Conservation (phyloP, 2,113 vertebrate genomes). For the human (Homo sapiens) region GRCh38 chr6:102426001-102426500, state of each 20-base stretch:
- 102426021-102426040: not conserved
- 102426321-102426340: not conserved
- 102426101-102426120: not conserved
- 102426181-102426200: slow-evolving; percentile 45
- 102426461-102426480: no score
- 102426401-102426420: no score
- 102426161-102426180: not conserved
- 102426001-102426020: not conserved
- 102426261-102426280: not conserved
- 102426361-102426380: no score
- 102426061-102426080: not conserved
- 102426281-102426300: not conserved
- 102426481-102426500: no score
- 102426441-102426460: no score
- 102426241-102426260: not conserved
- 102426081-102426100: not conserved
- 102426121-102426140: not conserved
- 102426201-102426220: not conserved
- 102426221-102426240: not conserved
- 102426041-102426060: not conserved
- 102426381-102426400: no score
- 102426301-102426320: not conserved
- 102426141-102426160: slow-evolving; percentile 29
- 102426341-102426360: no score
- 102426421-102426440: no score